Conservation (phyloP, 2,113 vertebrate species). For the Phrynosoma platyrhinos region DNA sequence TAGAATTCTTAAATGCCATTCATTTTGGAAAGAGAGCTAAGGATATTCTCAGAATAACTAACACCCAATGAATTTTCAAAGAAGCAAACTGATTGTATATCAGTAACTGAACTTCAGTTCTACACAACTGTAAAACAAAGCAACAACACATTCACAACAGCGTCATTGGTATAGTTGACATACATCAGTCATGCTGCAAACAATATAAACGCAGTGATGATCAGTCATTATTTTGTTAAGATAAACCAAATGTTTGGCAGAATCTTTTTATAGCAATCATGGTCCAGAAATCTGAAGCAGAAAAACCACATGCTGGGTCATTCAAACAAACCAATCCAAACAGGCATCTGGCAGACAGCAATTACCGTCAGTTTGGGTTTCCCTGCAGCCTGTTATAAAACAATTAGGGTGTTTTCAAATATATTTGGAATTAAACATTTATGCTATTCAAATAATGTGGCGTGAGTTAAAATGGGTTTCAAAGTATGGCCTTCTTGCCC, state of each 20-base stretch:
- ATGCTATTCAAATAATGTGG: conserved; percentile 30
- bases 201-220: neutral
- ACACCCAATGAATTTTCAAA: neutral
- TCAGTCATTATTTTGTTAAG: conserved; percentile 23
- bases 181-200: conserved; percentile 26
- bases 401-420: conserved; percentile 57
- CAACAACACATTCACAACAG: accelerated
- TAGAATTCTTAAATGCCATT: neutral
- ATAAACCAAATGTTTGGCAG: neutral
- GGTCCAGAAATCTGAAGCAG: conserved; percentile 36
- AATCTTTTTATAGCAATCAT: conserved; percentile 24
- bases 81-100: neutral
- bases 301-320: conserved; percentile 35
- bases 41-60: neutral
- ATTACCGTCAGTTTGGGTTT: conserved; percentile 71
- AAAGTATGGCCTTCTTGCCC: neutral
- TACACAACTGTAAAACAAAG: neutral
- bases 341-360: conserved; percentile 20
- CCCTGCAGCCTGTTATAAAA: conserved; percentile 71
- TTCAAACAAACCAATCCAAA: neutral
- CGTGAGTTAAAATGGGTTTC: neutral
- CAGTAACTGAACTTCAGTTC: neutral
- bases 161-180: neutral
- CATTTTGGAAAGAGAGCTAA: neutral
- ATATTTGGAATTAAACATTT: conserved; percentile 32